Evolutionary conservation across 1,140 invertebrate species (phyloP), one percentile per base, ranked within the genome.

Genomic region (Piezodorus guildinii): DNA sequence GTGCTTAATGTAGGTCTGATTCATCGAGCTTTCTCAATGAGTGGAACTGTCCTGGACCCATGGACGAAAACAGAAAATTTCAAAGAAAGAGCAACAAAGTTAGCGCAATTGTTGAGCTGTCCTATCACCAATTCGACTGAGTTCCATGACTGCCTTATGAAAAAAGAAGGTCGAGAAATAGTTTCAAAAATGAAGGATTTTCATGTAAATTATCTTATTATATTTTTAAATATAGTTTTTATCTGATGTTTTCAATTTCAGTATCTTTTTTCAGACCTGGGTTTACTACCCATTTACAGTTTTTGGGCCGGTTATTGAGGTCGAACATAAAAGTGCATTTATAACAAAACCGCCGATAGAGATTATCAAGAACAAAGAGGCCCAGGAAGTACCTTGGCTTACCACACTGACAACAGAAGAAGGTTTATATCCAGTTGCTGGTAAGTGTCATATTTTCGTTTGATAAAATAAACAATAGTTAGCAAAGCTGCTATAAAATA

Each of bases 221-320:
- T 12, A 39, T 39, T 39, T 39, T 39, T 30, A 30, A 30, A 30
- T 30, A 30, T 30, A 30, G 27, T 30, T 30, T 30, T 30, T 30
- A 3, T 4, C 3, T 8, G 3, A 30, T 30, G 8, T 4, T 30
- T 30, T 3, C 8, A 4, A 30, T 30, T 30, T 3, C 3, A 30
- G 8, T 30, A 30, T 30, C 27, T 1, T 39, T 23, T 80, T 81
- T 64, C 73, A 77, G 71, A 78, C 77, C 68, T 69, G 66, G 60
- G 9, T 66, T n/a, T 61, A 65, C 63, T 45, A 61, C 49, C 62
- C 45, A 34, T 46, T 49, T 49, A 58, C 44, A 15, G 39, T 43
- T 21, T 64, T 64, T 27, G 54, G 51, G 9, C 51, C 62, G 14
- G 62, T 64, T 8, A 23, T 64, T n/a, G 62, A 64, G 44, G 17